Evolutionary conservation across 2,113 vertebrate species (phyloP).

Genomic region (Tinamus guttatus): DNA sequence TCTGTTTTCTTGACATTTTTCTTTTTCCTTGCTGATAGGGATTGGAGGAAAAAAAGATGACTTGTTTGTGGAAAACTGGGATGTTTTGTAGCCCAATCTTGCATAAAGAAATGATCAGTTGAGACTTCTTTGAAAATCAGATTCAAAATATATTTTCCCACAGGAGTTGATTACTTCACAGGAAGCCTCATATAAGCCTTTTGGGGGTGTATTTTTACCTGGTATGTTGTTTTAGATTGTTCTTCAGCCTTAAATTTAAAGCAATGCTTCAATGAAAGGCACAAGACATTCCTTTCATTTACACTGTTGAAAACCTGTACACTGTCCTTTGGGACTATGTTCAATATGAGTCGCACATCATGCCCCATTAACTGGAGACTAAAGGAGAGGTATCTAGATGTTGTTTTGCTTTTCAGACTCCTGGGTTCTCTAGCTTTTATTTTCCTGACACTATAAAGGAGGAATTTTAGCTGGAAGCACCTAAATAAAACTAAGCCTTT

Average conservation of each 20-base stretch:
- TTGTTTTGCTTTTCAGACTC: not conserved
- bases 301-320: not conserved
- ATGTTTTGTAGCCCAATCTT: not conserved
- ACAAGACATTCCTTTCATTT: not conserved
- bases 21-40: not conserved
- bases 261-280: not conserved
- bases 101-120: not conserved
- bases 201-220: not conserved
- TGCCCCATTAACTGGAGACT: not conserved
- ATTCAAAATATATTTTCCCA: not conserved
- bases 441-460: not conserved
- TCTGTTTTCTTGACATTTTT: not conserved
- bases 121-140: not conserved
- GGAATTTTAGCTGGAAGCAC: not conserved
- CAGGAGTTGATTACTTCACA: not conserved
- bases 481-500: not conserved
- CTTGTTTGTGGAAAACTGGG: not conserved
- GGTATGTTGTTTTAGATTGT: not conserved
- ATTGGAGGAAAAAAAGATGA: not conserved
- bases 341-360: not conserved
- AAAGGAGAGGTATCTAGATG: not conserved
- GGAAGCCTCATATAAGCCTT: not conserved
- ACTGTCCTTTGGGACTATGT: not conserved
- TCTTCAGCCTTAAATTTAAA: not conserved
- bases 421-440: not conserved